Base-by-base conservation (phyloP, 92 coral and sea anemone species). In the Pocillopora grandis region DNA sequence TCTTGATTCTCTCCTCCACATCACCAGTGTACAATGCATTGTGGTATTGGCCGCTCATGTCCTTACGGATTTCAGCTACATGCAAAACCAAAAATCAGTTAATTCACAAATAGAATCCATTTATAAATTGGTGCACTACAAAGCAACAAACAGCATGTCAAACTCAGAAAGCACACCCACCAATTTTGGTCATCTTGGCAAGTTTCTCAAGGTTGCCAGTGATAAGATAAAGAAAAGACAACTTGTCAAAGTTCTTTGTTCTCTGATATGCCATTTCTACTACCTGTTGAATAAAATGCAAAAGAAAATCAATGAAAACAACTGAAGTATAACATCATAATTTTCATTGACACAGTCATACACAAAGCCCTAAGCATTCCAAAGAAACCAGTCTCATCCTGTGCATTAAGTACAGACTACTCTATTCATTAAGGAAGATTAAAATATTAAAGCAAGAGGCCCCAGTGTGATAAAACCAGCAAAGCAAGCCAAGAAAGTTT, bases 11-110 rank as follows among this genome's bases (percentile, higher is more conserved):
- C 76, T 96, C 99, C 87, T 94, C 95, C 37, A 96, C 99, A 67
- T 96, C 99, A 58, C 99, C 99, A 74, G 99, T 93, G 90, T 96
- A 96, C 87, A 96, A 76, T 31, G 99, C 99, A 96, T 96, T 96
- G 87, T 96, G 99, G 83, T 96, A 96, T 83, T 96, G 98, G 60
- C 98, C 98, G 68, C 98, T 95, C 92, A 92, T 92, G 77, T 95
- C 98, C 90, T 95, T 95, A 33, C 98, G 98, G 58, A 96, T 96
- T 86, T 96, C 98, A 92, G 98, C 98, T 96, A 11, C 86, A n/a
- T 12, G 31, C 12, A 11, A 23, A 75, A 36, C 56, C 52, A 80
- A 33, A 37, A 42, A 23, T 3, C 64, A 76, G 6, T 52, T 17
- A 14, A 52, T 73, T 42, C 8, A 7, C 52, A 42, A 3, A 42